Evolutionary conservation across 1,140 invertebrate genomes (phyloP).

Genomic region (Megalopta genalis): DNA sequence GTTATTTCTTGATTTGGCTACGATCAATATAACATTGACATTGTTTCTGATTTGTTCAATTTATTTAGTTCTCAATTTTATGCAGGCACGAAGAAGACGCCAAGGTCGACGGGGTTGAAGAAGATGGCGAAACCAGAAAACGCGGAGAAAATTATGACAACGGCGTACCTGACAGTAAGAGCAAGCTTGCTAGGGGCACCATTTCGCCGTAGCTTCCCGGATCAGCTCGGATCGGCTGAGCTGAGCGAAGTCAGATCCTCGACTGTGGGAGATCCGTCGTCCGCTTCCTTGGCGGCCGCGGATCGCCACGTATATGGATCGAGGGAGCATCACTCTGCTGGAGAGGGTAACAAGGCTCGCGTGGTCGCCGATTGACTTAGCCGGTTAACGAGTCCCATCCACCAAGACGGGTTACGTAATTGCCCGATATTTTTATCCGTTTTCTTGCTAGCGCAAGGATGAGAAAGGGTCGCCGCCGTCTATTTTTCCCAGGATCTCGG

Average conservation of each 20-base stretch:
- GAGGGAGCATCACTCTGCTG: conserved; percentile 22
- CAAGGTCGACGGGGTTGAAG: background rate
- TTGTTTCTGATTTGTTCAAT: no score
- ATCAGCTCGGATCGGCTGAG: conserved; percentile 26
- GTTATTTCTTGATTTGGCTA: no score
- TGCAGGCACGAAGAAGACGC: no score
- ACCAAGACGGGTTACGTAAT: conserved; percentile 13
- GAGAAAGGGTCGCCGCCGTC: background rate
- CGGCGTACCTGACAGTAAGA: conserved; percentile 23
- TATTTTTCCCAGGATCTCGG: background rate
- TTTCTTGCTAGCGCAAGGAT: background rate
- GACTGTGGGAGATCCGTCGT: conserved; percentile 45
- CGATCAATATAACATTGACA: no score
- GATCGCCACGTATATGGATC: conserved; percentile 31
- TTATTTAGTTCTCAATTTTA: no score
- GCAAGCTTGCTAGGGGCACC: background rate
- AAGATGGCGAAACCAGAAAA: background rate
- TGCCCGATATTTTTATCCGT: conserved; percentile 16
- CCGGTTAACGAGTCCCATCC: conserved; percentile 15
- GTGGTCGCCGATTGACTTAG: conserved; percentile 27
- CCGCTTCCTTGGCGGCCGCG: conserved; percentile 25
- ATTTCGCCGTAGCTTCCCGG: conserved; percentile 2
- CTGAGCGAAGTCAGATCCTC: conserved; percentile 45
- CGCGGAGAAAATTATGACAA: background rate
- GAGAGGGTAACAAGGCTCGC: conserved; percentile 40